Evolutionary conservation across 1,140 invertebrate species (phyloP), one percentile per base, ranked within the genome.

Genomic region (Panulirus ornatus): DNA sequence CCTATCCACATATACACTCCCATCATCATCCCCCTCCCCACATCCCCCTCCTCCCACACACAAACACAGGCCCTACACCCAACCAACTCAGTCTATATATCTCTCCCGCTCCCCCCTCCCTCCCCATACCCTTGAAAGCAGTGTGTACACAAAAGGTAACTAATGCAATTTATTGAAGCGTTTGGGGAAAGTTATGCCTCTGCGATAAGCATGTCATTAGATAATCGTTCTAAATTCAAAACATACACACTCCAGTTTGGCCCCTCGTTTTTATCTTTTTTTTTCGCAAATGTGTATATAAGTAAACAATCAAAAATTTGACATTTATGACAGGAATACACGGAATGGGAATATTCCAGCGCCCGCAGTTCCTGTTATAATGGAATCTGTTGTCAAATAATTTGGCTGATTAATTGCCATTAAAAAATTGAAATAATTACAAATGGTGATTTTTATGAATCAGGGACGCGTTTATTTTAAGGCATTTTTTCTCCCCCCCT

Each of bases 401-500:
- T 85, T 85, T 85, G 83, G 66, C 83, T 85, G 83, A 85, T 85
- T 85, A 85, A 85, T 85, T 70, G 66, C 83, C 83, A 73, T 85
- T 85, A 85, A 85, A 85, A 85, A 85, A 85, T 85, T 70, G n/a
- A 73, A 85, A 85, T 73, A 85, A 85, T 85, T 85, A 85, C 83
- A 85, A 85, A 85, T 85, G 83, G 83, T 85, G 75, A 85, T 73
- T 85, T 85, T 85, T 73, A 71, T 71, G 83, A 73, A 75, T 85
- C 83, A 54, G 83, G 83, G 27, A 85, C 47, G 71, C 71, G 71
- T 84, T 84, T 85, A 85, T 85, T 85, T 66, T 85, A 44, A 73
- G 63, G 22, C 51, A 22, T 51, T 84, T 66, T 70, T 70, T 30
- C 36, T 30, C 11, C 51, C 47, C 38, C 42, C n/a, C n/a, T 16